These are phyloP conservation scores for Microchirus variegatus DNA, from an alignment of 2,797 vertebrate species.

Conservation along the genomic window DNA sequence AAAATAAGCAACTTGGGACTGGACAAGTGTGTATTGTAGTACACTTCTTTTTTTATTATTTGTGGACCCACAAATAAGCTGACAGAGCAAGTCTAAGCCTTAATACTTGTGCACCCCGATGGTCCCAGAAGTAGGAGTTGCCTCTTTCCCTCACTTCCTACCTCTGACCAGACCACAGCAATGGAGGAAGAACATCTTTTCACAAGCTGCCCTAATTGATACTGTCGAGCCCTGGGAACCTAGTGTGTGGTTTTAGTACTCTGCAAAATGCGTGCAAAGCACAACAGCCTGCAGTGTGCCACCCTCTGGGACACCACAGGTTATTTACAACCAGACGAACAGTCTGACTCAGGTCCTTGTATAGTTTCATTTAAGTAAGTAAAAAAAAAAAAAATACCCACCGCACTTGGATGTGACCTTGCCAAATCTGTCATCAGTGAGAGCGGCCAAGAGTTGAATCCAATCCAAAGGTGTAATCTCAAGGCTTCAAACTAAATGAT, in stretches of 20 bases:
- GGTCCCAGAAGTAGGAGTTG: slow-evolving; percentile 15
- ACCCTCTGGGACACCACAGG: slow-evolving; percentile 71
- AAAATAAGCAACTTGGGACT: slow-evolving; percentile 1
- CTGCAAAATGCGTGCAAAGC: slow-evolving; percentile 58
- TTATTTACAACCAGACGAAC: slow-evolving; percentile 68
- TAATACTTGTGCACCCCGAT: slow-evolving; percentile 22
- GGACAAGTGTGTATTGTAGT: neutral
- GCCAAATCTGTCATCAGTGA: slow-evolving; percentile 51
- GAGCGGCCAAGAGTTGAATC: slow-evolving; percentile 56
- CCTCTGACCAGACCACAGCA: slow-evolving; percentile 60
- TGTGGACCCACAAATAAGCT: slow-evolving; percentile 17
- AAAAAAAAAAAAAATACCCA: slow-evolving; percentile 22
- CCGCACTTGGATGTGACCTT: slow-evolving; percentile 36
- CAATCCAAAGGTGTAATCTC: slow-evolving; percentile 60
- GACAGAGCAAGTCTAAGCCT: slow-evolving; percentile 17
- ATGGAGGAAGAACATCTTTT: slow-evolving; percentile 64
- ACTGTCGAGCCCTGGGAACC: slow-evolving; percentile 54
- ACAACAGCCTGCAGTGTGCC: slow-evolving; percentile 58
- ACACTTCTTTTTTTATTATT: neutral
- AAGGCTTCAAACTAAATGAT: slow-evolving; percentile 45
- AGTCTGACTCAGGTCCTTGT: slow-evolving; percentile 54
- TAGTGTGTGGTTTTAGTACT: slow-evolving; percentile 52
- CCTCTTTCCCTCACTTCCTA: slow-evolving; percentile 53
- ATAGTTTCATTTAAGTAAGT: slow-evolving; percentile 51
- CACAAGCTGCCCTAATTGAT: slow-evolving; percentile 72